A percentile compares a stretch with the other conserved stretches of the same genome.
Evolutionary conservation across 1,140 invertebrate genomes (phyloP).

Genomic region (Zaprionus capensis): DNA sequence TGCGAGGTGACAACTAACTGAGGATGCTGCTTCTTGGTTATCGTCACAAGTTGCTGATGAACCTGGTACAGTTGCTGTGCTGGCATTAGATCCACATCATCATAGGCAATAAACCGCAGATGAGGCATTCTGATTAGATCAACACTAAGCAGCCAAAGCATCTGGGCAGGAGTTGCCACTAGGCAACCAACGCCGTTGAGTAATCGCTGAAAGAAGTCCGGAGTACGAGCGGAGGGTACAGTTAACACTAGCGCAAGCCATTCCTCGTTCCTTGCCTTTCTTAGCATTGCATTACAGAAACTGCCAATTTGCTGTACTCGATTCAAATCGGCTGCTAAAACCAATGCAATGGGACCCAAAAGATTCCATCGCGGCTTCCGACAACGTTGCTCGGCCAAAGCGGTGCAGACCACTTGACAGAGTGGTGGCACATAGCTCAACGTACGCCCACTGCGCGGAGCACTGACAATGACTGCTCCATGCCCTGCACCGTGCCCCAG

Average conservation of each 20-base stretch:
- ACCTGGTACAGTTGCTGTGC: not conserved
- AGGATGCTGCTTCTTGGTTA: slow-evolving; percentile 6
- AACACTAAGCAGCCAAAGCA: slow-evolving; percentile 31
- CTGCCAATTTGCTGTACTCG: slow-evolving; percentile 35
- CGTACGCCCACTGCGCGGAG: slow-evolving; percentile 61
- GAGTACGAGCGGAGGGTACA: slow-evolving; percentile 20
- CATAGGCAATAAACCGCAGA: slow-evolving; percentile 45
- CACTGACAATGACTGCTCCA: slow-evolving; percentile 56
- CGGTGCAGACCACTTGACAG: slow-evolving; percentile 36
- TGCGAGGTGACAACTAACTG: slow-evolving; percentile 54
- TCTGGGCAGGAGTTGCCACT: slow-evolving; percentile 54
- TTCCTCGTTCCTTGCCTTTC: slow-evolving; percentile 9
- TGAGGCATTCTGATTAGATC: slow-evolving; percentile 7
- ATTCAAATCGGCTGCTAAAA: slow-evolving; percentile 34
- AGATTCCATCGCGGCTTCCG: not conserved
- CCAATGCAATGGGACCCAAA: slow-evolving; percentile 33
- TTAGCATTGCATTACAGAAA: slow-evolving; percentile 41
- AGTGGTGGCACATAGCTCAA: slow-evolving; percentile 55
- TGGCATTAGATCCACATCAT: slow-evolving; percentile 60
- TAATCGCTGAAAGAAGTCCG: slow-evolving; percentile 35
- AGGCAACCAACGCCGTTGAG: slow-evolving; percentile 52
- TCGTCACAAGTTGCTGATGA: not conserved
- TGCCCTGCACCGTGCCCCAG: slow-evolving; percentile 15
- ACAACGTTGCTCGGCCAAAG: not conserved
- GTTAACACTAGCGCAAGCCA: slow-evolving; percentile 25